Percentiles rank a stretch among this genome's conserved stretches.
phyloP scores from a whole-genome alignment of 2,888 invertebrate genomes.

The Tenthredo notha region DNA sequence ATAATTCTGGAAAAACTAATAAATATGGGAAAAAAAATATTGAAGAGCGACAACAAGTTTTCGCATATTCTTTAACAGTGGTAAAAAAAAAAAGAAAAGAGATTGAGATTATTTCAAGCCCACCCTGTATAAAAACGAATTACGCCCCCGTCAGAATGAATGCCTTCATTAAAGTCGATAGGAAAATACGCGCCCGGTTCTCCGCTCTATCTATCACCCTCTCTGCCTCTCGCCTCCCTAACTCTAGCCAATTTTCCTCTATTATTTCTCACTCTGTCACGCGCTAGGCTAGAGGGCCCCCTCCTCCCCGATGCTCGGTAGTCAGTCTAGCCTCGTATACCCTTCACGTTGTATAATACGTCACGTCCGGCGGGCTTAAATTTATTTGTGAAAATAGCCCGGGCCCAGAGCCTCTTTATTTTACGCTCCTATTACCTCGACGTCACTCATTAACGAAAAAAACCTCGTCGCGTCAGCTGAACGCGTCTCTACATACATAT shows the following conservation, averaged over 20 bases:
- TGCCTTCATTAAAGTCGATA: slow-evolving; percentile 56
- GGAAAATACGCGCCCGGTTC: slow-evolving; percentile 53
- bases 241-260: slow-evolving; percentile 49
- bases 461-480: slow-evolving; percentile 13
- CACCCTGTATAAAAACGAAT: slow-evolving; percentile 49
- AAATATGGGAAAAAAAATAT: no score
- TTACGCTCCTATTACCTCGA: not conserved
- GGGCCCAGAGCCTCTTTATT: slow-evolving; percentile 19
- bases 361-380: slow-evolving; percentile 49
- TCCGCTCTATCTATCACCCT: slow-evolving; percentile 50
- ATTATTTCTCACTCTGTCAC: slow-evolving; percentile 52
- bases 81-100: no score
- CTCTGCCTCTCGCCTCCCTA: not conserved
- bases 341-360: slow-evolving; percentile 10
- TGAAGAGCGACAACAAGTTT: no score
- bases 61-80: no score
- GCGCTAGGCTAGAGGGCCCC: not conserved
- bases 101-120: slow-evolving; percentile 7
- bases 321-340: slow-evolving; percentile 6
- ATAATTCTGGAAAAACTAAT: no score
- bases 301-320: not conserved
- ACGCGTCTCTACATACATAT: not conserved
- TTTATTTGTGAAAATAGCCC: slow-evolving; percentile 49
- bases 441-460: slow-evolving; percentile 21
- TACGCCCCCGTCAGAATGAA: slow-evolving; percentile 47